Evolutionary conservation across 2,797 vertebrate species (phyloP), one percentile per base, ranked within the genome.

Genomic region (Darevskia mixta): DNA sequence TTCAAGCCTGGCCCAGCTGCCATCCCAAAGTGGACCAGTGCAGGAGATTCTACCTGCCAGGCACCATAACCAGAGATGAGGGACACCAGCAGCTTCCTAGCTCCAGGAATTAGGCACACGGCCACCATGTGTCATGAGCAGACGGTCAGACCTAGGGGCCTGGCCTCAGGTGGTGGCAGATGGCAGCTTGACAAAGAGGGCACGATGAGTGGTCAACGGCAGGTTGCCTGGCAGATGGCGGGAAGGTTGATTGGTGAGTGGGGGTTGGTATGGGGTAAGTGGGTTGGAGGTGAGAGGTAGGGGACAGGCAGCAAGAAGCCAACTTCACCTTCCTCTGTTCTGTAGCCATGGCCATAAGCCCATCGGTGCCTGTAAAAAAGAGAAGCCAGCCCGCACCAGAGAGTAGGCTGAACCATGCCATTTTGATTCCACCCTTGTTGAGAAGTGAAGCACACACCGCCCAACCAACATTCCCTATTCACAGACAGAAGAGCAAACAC

Each of bases 91-190:
- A 69, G 78, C 83, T 86, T 86, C 45, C 79, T 69, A 86, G 69
- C 83, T 89, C 87, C 93, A 94, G 90, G 91, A 90, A 94, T 83
- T 91, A 91, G 92, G 88, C 90, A 95, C 96, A 93, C 94, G 93
- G 0, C 79, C 38, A 93, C 71, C 72, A 95, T 93, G 95, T 95
- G 91, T 85, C 45, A 94, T 92, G 38, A 92, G 95, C 92, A 92
- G 88, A 92, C 89, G 13, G 75, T 92, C 85, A 90, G 92, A 94
- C 93, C 93, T 96, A 93, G 93, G 88, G 9, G 93, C 75, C 94
- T 27, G 55, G 86, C 79, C 58, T 82, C 55, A 96, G 96, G 96
- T 96, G 95, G 96, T 96, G 95, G 95, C 96, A 96, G 92, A 93
- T 93, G 45, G 43, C 87, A 94, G 90, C 93, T 94, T 93, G 87